phyloP scores from a whole-genome alignment of 2,888 invertebrate genomes.

The Caenorhabditis parvicauda region DNA sequence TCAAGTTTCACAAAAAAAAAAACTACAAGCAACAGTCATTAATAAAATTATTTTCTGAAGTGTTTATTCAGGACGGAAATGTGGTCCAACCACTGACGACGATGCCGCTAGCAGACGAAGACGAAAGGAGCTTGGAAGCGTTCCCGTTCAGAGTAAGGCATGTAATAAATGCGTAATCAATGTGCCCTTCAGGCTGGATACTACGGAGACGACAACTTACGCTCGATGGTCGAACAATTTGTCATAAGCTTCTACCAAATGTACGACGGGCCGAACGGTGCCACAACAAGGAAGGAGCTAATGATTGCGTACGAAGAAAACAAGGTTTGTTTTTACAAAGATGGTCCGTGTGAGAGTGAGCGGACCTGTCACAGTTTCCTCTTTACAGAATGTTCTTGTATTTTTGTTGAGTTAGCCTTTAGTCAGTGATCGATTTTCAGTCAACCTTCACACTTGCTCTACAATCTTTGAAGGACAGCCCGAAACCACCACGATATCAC shows the following conservation, averaged over 20 bases:
- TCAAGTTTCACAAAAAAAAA: no score
- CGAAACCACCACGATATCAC: conserved; percentile 17
- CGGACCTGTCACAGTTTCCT: neutral
- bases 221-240: conserved; percentile 45
- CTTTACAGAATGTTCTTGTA: neutral
- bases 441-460: conserved; percentile 48
- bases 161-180: neutral
- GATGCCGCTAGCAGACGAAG: conserved; percentile 1
- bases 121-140: conserved; percentile 3
- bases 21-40: no score
- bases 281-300: conserved; percentile 40
- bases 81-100: conserved; percentile 16
- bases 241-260: conserved; percentile 42
- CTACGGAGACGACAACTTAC: conserved; percentile 31
- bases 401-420: neutral
- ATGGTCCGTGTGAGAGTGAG: neutral
- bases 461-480: conserved; percentile 20
- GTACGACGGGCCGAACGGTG: conserved; percentile 37
- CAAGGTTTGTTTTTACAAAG: conserved; percentile 27
- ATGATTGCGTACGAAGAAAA: conserved; percentile 53
- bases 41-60: no score
- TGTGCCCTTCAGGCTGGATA: conserved; percentile 45
- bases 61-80: conserved; percentile 23
- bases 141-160: conserved; percentile 18
- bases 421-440: conserved; percentile 32